Base-by-base conservation (phyloP, 2,888 invertebrate genomes). In the Holacanthella duospinosa region DNA sequence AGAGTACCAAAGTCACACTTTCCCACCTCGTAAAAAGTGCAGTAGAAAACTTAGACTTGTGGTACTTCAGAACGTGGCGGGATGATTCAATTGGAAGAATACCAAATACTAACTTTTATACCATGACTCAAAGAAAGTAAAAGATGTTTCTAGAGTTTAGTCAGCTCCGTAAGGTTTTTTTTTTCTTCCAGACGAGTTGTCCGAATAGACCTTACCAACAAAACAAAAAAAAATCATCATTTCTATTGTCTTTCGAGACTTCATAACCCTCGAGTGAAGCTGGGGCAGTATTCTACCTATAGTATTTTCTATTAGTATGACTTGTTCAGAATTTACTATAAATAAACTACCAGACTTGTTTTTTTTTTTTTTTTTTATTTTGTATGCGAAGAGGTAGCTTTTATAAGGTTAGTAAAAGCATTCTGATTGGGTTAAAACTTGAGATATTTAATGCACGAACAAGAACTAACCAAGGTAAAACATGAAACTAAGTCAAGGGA, bases 1-100 rank as follows among this genome's bases (percentile, higher is more conserved):
- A 71, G 70, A 71, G 68, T 67, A 69, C 69, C 67, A 67, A 69
- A 72, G 72, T 72, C 72, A 72, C 72, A 72, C 71, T 70, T 71
- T 64, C 60, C 64, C 66, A 68, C 64, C 67, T 71, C 71, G 70
- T 71, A 70, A 69, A 69, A 66, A 68, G 64, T 66, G 48, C 48
- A 48, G 21, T 9, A 21, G 48, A 9, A 21, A 6, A 6, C 6
- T 36, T 36, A 16, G 48, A 48, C 6, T 9, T 36, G 36, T 16
- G 36, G 36, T 16, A 9, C 6, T 36, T 6, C 36, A 66, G 66
- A 66, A 70, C 64, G 66, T 66, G 67, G 61, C 9, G 62, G n/a
- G 63, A 69, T 68, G 67, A 68, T 71, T 63, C 68, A 65, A 43
- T 61, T 29, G 29, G 12, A 21, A n/a, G 36, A 28, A 29, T 36